Evolutionary conservation across 2,888 invertebrate genomes (phyloP).

Genomic region (Alloplasta piceator): DNA sequence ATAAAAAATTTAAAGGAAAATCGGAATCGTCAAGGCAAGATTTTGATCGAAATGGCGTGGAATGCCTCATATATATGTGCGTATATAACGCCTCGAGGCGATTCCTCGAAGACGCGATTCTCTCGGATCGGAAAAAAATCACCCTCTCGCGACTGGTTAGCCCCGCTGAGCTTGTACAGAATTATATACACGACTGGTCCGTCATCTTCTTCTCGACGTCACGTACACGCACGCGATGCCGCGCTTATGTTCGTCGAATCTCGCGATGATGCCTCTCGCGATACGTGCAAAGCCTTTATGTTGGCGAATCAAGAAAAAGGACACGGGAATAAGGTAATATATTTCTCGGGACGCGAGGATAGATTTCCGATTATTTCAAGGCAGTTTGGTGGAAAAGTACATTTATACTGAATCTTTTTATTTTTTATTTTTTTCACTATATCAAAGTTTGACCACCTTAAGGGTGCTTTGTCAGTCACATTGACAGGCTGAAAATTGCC

Average conservation of each 20-base stretch:
- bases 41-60: background rate
- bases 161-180: background rate
- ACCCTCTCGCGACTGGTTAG: constrained; percentile 55
- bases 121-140: constrained; percentile 73
- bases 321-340: constrained; percentile 15
- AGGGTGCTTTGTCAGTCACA: constrained; percentile 16
- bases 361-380: constrained; percentile 16
- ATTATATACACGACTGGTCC: constrained; percentile 69
- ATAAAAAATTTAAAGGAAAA: too few species aligned
- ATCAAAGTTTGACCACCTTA: background rate
- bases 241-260: constrained; percentile 56
- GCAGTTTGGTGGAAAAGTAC: background rate
- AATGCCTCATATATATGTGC: constrained; percentile 1
- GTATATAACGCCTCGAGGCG: constrained; percentile 57
- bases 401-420: background rate
- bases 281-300: constrained; percentile 46
- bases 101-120: constrained; percentile 74
- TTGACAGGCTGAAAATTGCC: constrained; percentile 35
- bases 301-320: constrained; percentile 43
- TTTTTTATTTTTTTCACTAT: background rate
- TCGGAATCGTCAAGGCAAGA: too few species aligned
- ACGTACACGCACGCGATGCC: constrained; percentile 67
- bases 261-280: constrained; percentile 26
- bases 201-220: constrained; percentile 66
- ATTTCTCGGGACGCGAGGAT: constrained; percentile 1